A percentile compares a stretch with the other conserved stretches of the same genome.
These are phyloP conservation scores for Etheostoma perlongum DNA, from an alignment of 2,797 vertebrate genomes.

Conservation along the genomic window DNA sequence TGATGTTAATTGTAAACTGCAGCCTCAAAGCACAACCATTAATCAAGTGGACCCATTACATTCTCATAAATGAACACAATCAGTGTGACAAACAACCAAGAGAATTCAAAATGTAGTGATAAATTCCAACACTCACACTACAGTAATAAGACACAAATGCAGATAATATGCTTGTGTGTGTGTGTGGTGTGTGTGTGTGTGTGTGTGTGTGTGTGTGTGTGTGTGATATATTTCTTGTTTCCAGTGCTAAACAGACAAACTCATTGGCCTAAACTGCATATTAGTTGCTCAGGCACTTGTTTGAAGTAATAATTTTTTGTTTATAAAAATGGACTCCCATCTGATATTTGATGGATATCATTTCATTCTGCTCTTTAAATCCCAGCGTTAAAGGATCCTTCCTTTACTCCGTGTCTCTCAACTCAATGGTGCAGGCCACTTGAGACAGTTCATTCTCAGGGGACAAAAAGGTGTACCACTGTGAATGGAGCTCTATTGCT, in stretches of 20 bases:
- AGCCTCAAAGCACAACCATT: constrained; percentile 21
- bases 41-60: constrained; percentile 46
- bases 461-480: constrained; percentile 28
- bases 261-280: constrained; percentile 76
- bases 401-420: neutral
- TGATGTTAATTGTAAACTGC: constrained; percentile 16
- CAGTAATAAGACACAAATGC: constrained; percentile 55
- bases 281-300: constrained; percentile 83
- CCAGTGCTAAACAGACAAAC: constrained; percentile 59
- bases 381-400: constrained; percentile 27
- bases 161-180: constrained; percentile 23
- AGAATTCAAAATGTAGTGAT: constrained; percentile 21
- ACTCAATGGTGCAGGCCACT: constrained; percentile 27
- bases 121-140: constrained; percentile 18
- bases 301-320: constrained; percentile 45
- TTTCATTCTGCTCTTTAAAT: constrained; percentile 28
- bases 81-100: constrained; percentile 33
- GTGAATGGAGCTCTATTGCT: constrained; percentile 67
- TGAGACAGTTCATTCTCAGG: constrained; percentile 13
- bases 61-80: constrained; percentile 62
- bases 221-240: constrained; percentile 43
- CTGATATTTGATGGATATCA: constrained; percentile 15
- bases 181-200: constrained; percentile 21
- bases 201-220: constrained; percentile 10
- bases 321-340: constrained; percentile 11